phyloP scores from a whole-genome alignment of 2,113 vertebrate genomes.

The Bucco capensis region DNA sequence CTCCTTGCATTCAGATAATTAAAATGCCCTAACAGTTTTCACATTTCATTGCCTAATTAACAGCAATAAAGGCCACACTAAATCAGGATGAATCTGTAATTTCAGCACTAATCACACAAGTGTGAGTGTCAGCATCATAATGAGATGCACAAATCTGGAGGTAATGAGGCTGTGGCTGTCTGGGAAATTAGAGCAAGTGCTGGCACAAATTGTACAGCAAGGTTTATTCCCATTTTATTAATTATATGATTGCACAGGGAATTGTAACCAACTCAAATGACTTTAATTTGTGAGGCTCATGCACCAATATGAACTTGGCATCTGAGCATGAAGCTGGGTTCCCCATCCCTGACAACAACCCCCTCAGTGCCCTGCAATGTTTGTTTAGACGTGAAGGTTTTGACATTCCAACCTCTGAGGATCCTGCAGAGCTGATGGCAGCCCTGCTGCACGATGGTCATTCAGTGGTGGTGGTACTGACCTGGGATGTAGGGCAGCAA shows the following conservation, averaged over 20 bases:
- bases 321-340: neutral
- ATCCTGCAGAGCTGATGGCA: neutral
- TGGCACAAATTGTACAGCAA: slow-evolving; percentile 58
- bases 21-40: slow-evolving; percentile 64
- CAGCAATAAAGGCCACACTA: slow-evolving; percentile 69
- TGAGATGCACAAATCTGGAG: slow-evolving; percentile 66
- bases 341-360: neutral
- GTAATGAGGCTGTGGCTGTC: slow-evolving; percentile 65
- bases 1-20: slow-evolving; percentile 61
- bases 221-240: slow-evolving; percentile 63
- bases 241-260: slow-evolving; percentile 43
- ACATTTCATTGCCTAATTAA: slow-evolving; percentile 71
- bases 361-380: neutral
- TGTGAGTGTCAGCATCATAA: slow-evolving; percentile 63
- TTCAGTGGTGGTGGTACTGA: neutral
- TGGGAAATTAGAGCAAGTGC: slow-evolving; percentile 39
- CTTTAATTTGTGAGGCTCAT: slow-evolving; percentile 35
- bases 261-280: slow-evolving; percentile 23
- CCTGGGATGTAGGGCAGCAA: neutral
- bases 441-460: neutral
- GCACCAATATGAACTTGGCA: neutral
- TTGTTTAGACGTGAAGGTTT: neutral
- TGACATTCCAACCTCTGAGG: neutral
- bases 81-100: slow-evolving; percentile 67
- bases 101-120: slow-evolving; percentile 58